These are phyloP conservation scores for Hylyphantes graminicola DNA, from an alignment of 1,140 invertebrate genomes.

Conservation along the genomic window DNA sequence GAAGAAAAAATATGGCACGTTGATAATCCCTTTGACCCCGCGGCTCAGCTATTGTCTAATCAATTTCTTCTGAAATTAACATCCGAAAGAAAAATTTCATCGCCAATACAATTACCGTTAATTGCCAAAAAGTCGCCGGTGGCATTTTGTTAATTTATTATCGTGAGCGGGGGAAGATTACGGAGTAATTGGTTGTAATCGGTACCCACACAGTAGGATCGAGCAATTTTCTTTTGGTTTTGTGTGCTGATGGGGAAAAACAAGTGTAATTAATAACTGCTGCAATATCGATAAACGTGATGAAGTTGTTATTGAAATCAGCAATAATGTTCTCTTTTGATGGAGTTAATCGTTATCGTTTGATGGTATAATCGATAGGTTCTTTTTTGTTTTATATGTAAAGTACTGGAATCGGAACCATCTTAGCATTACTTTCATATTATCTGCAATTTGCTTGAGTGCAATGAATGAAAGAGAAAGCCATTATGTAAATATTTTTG, in stretches of 20 bases:
- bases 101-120: constrained; percentile 53
- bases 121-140: constrained; percentile 45
- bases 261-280: constrained; percentile 43
- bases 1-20: not conserved
- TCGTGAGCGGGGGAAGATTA: constrained; percentile 14
- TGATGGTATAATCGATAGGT: constrained; percentile 21
- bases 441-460: too few relatives aligned
- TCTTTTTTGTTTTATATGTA: too few relatives aligned
- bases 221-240: constrained; percentile 32
- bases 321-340: constrained; percentile 22
- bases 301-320: constrained; percentile 48
- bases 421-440: too few relatives aligned
- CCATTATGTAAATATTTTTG: too few relatives aligned
- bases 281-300: constrained; percentile 48
- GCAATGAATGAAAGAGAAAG: too few relatives aligned
- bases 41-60: constrained; percentile 41
- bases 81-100: constrained; percentile 47
- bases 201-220: constrained; percentile 28
- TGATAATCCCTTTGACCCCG: constrained; percentile 25
- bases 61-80: constrained; percentile 52
- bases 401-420: too few relatives aligned
- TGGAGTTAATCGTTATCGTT: not conserved
- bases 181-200: constrained; percentile 46
- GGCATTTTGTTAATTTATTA: constrained; percentile 48
- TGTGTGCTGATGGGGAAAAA: not conserved